A percentile compares a stretch with the other conserved stretches of the same genome.
Evolutionary conservation across 2,797 vertebrate genomes (phyloP).

Genomic region (Microcaecilia unicolor): DNA sequence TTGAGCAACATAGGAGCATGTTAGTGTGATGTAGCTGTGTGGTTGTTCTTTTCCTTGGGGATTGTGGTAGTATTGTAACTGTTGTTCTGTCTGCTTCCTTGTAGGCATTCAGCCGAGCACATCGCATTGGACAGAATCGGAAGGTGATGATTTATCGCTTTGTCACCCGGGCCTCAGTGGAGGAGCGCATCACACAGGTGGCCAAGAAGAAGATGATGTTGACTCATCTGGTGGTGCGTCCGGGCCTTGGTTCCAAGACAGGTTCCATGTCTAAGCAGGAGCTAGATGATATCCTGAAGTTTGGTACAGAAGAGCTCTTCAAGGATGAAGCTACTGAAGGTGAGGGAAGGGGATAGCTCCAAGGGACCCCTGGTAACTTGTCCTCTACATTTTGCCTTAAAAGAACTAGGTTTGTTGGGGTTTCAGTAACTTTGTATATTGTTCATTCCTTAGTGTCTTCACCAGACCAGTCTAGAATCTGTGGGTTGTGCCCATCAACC

Average conservation of each 20-base stretch:
- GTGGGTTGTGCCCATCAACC: too few relatives aligned
- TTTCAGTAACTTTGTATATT: too few relatives aligned
- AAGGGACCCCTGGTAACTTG: too few relatives aligned
- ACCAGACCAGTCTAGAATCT: too few relatives aligned
- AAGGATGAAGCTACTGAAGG: slow-evolving; percentile 86
- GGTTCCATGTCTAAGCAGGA: slow-evolving; percentile 98
- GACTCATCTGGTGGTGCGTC: slow-evolving; percentile 92
- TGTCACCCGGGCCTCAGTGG: slow-evolving; percentile 93
- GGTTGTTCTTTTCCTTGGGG: background rate
- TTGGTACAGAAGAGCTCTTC: slow-evolving; percentile 92
- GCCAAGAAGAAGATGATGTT: slow-evolving; percentile 99
- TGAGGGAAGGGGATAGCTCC: slow-evolving; percentile 14
- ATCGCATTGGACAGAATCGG: slow-evolving; percentile 95
- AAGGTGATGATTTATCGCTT: slow-evolving; percentile 99
- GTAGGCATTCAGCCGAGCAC: slow-evolving; percentile 94
- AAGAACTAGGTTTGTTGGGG: too few relatives aligned
- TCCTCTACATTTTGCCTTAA: too few relatives aligned
- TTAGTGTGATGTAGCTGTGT: background rate
- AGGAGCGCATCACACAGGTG: slow-evolving; percentile 95
- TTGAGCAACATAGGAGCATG: too few relatives aligned
- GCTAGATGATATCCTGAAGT: slow-evolving; percentile 95
- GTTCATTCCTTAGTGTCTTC: too few relatives aligned
- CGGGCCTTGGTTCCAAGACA: slow-evolving; percentile 91
- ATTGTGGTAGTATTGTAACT: background rate
- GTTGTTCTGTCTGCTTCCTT: background rate